Evolutionary conservation across 2,797 vertebrate species (phyloP), one percentile per base, ranked within the genome.

Genomic region (Tympanoctomys barrerae): DNA sequence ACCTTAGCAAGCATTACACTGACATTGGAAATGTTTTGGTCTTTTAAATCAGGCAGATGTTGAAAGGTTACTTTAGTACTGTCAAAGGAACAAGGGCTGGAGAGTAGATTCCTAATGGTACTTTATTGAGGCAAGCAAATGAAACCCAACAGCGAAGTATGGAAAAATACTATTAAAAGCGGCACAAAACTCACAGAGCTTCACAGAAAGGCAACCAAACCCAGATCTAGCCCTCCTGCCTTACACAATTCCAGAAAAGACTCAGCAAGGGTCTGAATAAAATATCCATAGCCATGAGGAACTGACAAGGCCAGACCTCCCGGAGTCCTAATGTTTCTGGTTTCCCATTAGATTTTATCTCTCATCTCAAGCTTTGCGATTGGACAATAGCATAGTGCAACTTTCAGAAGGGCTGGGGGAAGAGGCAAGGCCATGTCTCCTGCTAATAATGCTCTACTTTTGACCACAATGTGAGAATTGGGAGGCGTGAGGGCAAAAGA

Each of bases 331-430:
- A 64, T 49, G 80, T 96, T 98, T 95, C 92, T 94, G 82, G 79
- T 94, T 97, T 97, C 59, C 83, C 87, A 62, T 94, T 97, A 97
- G 96, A 96, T 94, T 81, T 19, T 94, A 97, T 97, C 97, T 96
- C 88, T 97, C 49, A 7, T 96, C 73, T 97, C 92, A 97, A 98
- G 96, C 97, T 97, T 96, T 96, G 98, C 97, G 97, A 96, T 94
- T 97, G 97, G 97, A 92, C 70, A 84, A 90, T 39, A 39, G n/a
- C 61, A 12, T 5, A 61, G 75, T 70, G 81, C 33, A 85, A 19
- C 66, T 87, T 94, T 89, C 78, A 42, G 75, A 78, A 95, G 39
- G 87, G 54, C 33, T 42, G 24, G 91, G 85, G 97, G 96, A 97
- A 97, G 98, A 98, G 97, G 91, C 89, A 97, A 97, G 94, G 92